phyloP scores from a whole-genome alignment of 92 coral and sea anemone species.

The Epizoanthus scotinus region DNA sequence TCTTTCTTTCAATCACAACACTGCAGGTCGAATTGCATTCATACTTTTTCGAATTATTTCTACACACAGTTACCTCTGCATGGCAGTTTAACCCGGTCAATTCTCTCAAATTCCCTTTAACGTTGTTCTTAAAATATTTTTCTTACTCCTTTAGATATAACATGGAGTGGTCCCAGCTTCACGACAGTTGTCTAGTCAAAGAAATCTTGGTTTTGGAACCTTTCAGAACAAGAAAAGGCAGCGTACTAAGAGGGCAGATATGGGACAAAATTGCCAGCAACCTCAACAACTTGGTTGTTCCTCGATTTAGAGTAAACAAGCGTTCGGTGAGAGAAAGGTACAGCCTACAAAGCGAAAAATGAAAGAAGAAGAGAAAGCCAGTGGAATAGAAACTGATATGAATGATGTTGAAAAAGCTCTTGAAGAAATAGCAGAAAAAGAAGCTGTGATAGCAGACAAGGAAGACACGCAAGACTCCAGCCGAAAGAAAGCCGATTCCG shows the following conservation, averaged over 20 bases:
- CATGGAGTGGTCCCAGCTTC: constrained; percentile 50
- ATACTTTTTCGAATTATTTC: too few relatives aligned
- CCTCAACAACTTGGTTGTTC: constrained; percentile 11
- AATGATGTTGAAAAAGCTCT: constrained; percentile 50
- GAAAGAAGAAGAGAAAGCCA: constrained; percentile 25
- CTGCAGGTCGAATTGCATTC: too few relatives aligned
- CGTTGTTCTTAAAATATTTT: too few relatives aligned
- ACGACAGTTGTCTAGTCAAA: constrained; percentile 7
- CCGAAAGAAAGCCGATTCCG: constrained; percentile 12
- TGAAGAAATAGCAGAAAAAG: constrained; percentile 44
- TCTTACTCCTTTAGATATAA: constrained; percentile 34
- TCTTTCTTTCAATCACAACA: too few relatives aligned
- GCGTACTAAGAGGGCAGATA: constrained; percentile 48
- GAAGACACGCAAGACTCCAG: constrained; percentile 35
- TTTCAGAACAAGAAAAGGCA: constrained; percentile 46
- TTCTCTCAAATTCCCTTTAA: too few relatives aligned
- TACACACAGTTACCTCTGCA: too few relatives aligned
- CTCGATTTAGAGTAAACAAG: constrained; percentile 22
- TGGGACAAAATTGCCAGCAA: constrained; percentile 48
- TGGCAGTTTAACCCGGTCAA: too few relatives aligned
- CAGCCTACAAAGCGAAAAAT: constrained; percentile 17
- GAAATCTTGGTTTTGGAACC: constrained; percentile 42
- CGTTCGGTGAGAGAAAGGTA: constrained; percentile 38
- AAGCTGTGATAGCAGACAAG: constrained; percentile 13
- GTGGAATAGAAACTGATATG: constrained; percentile 26